Conservation (phyloP, 1,140 invertebrate species). For the Drosophila insularis region DNA sequence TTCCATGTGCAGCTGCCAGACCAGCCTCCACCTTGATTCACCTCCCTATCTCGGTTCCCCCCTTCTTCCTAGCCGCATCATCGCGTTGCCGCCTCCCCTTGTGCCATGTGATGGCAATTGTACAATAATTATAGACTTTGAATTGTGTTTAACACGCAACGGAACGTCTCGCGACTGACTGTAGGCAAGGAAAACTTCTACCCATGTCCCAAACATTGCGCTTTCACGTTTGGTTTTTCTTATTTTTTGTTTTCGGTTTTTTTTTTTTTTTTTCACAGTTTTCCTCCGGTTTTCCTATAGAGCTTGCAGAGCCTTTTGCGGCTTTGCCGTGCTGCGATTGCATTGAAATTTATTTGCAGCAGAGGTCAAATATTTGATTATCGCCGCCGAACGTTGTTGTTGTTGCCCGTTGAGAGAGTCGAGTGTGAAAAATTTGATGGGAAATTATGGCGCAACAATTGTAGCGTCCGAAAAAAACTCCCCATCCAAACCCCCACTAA, state of each 20-base stretch:
- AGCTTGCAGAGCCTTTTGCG: constrained; percentile 16
- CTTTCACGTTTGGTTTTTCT: constrained; percentile 63
- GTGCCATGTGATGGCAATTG: constrained; percentile 72
- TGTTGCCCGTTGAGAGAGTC: constrained; percentile 23
- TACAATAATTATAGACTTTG: constrained; percentile 82
- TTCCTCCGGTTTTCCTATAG: constrained; percentile 17
- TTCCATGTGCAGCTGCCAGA: constrained; percentile 63
- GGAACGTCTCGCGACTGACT: constrained; percentile 67
- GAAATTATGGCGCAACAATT: constrained; percentile 81
- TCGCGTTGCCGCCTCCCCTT: constrained; percentile 41
- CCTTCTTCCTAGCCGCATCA: constrained; percentile 2
- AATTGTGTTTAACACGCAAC: constrained; percentile 82
- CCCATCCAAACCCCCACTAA: too few species aligned
- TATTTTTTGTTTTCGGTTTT: constrained; percentile 2
- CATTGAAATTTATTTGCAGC: constrained; percentile 80
- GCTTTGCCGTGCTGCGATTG: constrained; percentile 48
- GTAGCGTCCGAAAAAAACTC: constrained; percentile 49
- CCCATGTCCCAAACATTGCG: constrained; percentile 40
- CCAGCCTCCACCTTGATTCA: constrained; percentile 20
- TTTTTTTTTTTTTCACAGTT: not conserved
- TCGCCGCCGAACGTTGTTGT: constrained; percentile 55
- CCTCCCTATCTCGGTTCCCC: constrained; percentile 14
- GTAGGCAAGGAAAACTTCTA: constrained; percentile 12
- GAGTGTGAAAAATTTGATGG: constrained; percentile 82
- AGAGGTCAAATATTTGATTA: constrained; percentile 82